phyloP scores from a whole-genome alignment of 2,113 vertebrate genomes.

The Sterrhoptilus dennistouni region DNA sequence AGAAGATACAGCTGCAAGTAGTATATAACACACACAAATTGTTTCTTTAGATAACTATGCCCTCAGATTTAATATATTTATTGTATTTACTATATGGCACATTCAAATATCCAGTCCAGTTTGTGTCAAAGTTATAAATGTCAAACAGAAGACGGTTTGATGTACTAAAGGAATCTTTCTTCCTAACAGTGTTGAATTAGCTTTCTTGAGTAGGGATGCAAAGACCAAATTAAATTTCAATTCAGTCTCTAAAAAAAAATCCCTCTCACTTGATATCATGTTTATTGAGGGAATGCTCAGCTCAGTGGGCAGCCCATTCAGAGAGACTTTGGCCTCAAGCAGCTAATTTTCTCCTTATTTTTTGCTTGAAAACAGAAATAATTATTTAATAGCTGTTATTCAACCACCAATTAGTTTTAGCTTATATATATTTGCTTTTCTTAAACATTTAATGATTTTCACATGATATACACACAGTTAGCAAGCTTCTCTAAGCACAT shows the following conservation, averaged over 20 bases:
- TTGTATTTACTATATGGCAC: not conserved
- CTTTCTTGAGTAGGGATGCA: not conserved
- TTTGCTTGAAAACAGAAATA: not conserved
- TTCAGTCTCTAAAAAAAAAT: not conserved
- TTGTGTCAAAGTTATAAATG: not conserved
- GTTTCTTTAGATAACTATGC: not conserved
- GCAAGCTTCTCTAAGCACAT: not conserved
- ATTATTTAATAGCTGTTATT: not conserved
- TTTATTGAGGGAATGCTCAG: not conserved
- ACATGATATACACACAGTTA: not conserved
- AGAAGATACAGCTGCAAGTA: not conserved
- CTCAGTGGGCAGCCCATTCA: not conserved
- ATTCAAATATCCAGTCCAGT: not conserved
- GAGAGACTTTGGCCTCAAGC: not conserved
- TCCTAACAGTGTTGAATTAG: not conserved
- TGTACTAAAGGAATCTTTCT: not conserved
- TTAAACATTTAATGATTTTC: not conserved
- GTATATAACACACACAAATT: not conserved
- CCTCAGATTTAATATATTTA: not conserved
- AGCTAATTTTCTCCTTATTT: not conserved
- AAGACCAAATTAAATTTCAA: constrained; percentile 25
- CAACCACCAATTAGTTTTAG: not conserved
- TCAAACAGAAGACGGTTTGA: not conserved
- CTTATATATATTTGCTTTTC: not conserved
- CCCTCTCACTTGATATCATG: not conserved